Percentiles rank a stretch among this genome's conserved stretches.
These are phyloP conservation scores for Syritta pipiens DNA, from an alignment of 2,888 invertebrate species.

Conservation along the genomic window DNA sequence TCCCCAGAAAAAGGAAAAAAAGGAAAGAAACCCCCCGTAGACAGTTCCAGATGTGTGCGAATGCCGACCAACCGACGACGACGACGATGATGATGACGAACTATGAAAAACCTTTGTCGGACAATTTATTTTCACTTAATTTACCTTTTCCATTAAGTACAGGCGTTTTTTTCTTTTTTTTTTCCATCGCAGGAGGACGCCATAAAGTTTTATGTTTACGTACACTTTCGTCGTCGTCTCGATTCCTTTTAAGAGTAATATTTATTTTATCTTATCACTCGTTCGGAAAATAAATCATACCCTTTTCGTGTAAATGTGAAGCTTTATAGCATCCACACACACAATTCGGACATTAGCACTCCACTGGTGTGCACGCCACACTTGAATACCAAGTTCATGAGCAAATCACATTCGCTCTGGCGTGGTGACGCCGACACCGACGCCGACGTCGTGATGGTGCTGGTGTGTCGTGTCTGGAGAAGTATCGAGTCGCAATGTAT, in stretches of 20 bases:
- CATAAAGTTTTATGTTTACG: conserved; percentile 31
- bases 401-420: conserved; percentile 24
- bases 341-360: conserved; percentile 65
- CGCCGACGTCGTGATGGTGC: no score
- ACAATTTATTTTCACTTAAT: conserved; percentile 3
- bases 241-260: conserved; percentile 28
- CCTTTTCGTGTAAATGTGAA: conserved; percentile 31
- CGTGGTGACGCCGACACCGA: no score
- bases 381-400: conserved; percentile 42
- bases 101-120: no score
- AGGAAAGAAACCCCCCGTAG: no score
- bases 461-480: conserved; percentile 26
- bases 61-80: no score
- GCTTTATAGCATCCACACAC: conserved; percentile 64
- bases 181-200: not conserved
- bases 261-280: conserved; percentile 57
- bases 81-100: no score
- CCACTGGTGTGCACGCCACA: conserved; percentile 53
- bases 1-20: no score
- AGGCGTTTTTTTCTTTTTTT: not conserved
- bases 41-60: no score
- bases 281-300: conserved; percentile 58
- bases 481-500: conserved; percentile 32
- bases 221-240: conserved; percentile 2
- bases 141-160: not conserved